A percentile compares a stretch with the other conserved stretches of the same genome.
phyloP scores from a whole-genome alignment of 2,113 vertebrate species.

The Bucco capensis region DNA sequence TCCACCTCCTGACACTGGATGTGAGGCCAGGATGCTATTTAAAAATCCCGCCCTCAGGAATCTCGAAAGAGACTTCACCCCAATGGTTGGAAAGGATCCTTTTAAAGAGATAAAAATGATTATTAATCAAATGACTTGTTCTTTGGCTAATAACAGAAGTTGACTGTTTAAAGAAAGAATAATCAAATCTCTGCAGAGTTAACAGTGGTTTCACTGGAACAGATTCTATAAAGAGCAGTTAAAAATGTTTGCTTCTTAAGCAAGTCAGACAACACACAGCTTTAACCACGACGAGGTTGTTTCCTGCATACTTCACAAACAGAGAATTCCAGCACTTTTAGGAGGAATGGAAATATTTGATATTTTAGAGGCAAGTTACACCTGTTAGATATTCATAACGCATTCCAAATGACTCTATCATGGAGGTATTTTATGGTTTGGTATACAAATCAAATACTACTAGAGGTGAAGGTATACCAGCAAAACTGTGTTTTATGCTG shows the following conservation, averaged over 20 bases:
- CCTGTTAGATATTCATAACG: not conserved
- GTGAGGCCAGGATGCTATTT: slow-evolving; percentile 75
- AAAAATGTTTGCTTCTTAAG: slow-evolving; percentile 10
- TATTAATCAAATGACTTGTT: slow-evolving; percentile 57
- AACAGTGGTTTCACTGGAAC: not conserved
- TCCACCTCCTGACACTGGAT: slow-evolving; percentile 74
- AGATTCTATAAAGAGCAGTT: not conserved
- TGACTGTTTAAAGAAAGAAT: slow-evolving; percentile 40
- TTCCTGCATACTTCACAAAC: not conserved
- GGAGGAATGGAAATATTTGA: not conserved
- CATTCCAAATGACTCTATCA: not conserved
- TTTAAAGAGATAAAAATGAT: slow-evolving; percentile 74
- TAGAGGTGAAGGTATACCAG: not conserved
- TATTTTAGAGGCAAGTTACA: not conserved
- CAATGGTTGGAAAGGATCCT: slow-evolving; percentile 80
- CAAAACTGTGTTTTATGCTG: not conserved
- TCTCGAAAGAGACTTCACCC: slow-evolving; percentile 77
- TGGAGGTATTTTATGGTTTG: not conserved
- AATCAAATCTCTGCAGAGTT: not conserved
- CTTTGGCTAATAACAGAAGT: slow-evolving; percentile 33
- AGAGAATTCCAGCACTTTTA: not conserved
- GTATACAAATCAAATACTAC: not conserved
- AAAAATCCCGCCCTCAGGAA: slow-evolving; percentile 80
- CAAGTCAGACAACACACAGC: not conserved
- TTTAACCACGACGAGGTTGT: not conserved